phyloP scores from a whole-genome alignment of 2,797 vertebrate genomes.

The Lateolabrax maculatus region DNA sequence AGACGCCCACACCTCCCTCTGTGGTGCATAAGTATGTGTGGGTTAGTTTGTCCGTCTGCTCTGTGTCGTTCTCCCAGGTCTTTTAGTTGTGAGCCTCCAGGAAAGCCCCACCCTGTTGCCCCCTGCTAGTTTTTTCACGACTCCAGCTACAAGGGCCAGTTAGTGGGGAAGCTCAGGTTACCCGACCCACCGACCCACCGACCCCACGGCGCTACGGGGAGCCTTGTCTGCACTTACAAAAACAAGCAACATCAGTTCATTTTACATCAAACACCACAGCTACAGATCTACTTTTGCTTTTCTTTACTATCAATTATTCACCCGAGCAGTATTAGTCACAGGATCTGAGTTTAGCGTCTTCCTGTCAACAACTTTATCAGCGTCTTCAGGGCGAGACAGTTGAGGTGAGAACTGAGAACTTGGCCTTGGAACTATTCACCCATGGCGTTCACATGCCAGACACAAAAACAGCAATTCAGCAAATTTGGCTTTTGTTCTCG shows the following conservation, averaged over 20 bases:
- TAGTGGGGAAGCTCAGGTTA: conserved; percentile 77
- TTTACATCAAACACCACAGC: conserved; percentile 76
- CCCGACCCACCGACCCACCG: conserved; percentile 70
- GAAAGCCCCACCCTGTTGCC: conserved; percentile 57
- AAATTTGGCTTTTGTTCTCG: conserved; percentile 59
- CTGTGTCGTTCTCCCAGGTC: conserved; percentile 45
- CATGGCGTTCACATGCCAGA: conserved; percentile 49
- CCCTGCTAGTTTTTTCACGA: conserved; percentile 72
- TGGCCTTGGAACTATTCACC: conserved; percentile 45
- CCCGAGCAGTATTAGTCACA: conserved; percentile 17
- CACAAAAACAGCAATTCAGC: conserved; percentile 61
- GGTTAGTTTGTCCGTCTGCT: conserved; percentile 39
- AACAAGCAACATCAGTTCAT: conserved; percentile 80
- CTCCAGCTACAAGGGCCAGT: conserved; percentile 75
- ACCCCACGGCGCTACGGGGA: conserved; percentile 66
- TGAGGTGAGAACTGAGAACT: conserved; percentile 45
- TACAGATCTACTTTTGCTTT: conserved; percentile 49
- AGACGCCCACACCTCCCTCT: conserved; percentile 57
- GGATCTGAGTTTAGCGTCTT: conserved; percentile 14
- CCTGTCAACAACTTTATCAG: conserved; percentile 44
- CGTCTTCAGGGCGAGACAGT: background rate
- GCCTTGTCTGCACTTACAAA: conserved; percentile 78
- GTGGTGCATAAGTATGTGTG: conserved; percentile 30
- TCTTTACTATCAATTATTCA: conserved; percentile 28
- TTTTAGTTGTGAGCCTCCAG: conserved; percentile 42